phyloP scores from a whole-genome alignment of 2,113 vertebrate genomes.

The Cervus canadensis region DNA sequence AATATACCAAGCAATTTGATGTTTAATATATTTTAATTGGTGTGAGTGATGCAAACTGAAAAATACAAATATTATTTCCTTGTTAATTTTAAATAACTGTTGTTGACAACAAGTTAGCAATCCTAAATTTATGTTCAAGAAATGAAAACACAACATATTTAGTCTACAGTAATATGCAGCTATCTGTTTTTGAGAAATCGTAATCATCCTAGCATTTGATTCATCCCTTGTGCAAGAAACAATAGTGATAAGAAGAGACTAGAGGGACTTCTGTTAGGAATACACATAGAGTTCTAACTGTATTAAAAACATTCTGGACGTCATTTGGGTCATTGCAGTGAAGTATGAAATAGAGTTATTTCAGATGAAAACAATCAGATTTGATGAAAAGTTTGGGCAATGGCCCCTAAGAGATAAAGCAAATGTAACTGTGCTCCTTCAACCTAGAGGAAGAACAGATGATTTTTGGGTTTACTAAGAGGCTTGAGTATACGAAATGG shows the following conservation, averaged over 20 bases:
- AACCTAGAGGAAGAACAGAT: conserved; percentile 40
- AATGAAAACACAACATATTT: not conserved
- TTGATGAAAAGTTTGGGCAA: conserved; percentile 60
- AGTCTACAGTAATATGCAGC: not conserved
- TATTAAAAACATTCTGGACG: conserved; percentile 14
- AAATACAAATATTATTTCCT: not conserved
- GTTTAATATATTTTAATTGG: not conserved
- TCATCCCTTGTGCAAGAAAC: not conserved
- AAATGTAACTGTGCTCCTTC: conserved; percentile 50
- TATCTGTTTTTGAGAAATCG: not conserved
- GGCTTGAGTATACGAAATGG: conserved; percentile 13
- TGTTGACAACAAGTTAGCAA: not conserved
- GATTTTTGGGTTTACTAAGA: conserved; percentile 6
- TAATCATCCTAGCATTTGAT: not conserved
- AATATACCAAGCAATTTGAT: not conserved
- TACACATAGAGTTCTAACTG: not conserved
- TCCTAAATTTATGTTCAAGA: not conserved
- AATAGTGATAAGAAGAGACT: not conserved
- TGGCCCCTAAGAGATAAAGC: conserved; percentile 47
- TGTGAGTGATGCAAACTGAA: not conserved
- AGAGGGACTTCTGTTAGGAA: not conserved
- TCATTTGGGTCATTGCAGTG: not conserved
- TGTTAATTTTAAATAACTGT: not conserved
- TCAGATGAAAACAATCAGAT: conserved; percentile 28
- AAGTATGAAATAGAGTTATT: conserved; percentile 31